phyloP scores from a whole-genome alignment of 2,888 invertebrate genomes.

The Lepidocyrtinus sp. region DNA sequence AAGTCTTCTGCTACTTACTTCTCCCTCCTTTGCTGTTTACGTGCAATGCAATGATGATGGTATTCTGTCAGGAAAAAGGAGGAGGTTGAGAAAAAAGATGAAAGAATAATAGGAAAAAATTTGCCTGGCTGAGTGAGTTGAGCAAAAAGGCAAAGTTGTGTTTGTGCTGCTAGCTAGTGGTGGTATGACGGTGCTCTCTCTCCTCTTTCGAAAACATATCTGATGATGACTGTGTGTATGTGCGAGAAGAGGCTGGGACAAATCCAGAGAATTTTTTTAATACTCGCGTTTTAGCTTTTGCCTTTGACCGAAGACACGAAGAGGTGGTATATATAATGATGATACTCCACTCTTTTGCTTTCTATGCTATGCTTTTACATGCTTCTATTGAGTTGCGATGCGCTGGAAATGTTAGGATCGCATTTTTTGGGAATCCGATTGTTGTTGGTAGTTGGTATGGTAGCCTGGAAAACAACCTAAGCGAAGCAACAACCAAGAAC shows the following conservation, averaged over 20 bases:
- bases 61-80: neutral
- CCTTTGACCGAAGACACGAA: neutral
- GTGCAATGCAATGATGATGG: constrained; percentile 1
- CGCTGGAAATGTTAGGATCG: neutral
- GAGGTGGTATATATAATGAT: neutral
- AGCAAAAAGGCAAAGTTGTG: neutral
- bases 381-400: too few relatives aligned
- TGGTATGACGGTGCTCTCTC: neutral
- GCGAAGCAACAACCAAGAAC: constrained; percentile 4
- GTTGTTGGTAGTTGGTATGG: neutral
- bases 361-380: neutral
- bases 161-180: neutral
- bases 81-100: constrained; percentile 1
- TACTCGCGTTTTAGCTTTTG: neutral
- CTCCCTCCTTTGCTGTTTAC: neutral
- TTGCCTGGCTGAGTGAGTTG: neutral
- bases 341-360: neutral
- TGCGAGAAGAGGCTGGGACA: neutral
- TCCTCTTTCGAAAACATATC: neutral
- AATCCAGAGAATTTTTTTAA: neutral
- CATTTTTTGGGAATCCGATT: neutral
- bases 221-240: neutral
- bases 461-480: neutral
- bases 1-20: neutral
- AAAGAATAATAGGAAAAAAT: too few relatives aligned